Conservation (phyloP, 2,888 invertebrate genomes). For the Coenonympha glycerion region DNA sequence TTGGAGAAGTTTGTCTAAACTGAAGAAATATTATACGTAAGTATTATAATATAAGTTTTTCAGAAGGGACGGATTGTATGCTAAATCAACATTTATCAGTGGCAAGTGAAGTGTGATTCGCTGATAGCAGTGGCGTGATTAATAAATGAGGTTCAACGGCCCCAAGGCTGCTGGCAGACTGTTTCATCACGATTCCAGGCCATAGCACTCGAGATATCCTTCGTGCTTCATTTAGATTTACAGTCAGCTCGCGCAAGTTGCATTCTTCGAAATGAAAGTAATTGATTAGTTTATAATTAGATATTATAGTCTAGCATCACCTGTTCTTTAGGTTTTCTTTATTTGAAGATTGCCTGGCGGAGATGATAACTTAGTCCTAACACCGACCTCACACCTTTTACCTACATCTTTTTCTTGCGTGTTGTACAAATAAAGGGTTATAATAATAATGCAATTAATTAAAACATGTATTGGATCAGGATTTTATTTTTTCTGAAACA, state of each 20-base stretch:
- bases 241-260: constrained; percentile 17
- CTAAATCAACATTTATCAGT: constrained; percentile 2
- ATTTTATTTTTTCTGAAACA: too few relatives aligned
- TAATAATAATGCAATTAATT: too few relatives aligned
- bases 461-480: too few relatives aligned
- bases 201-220: constrained; percentile 62
- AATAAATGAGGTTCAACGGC: constrained; percentile 59
- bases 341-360: too few relatives aligned
- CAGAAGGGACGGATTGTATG: background rate
- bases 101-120: constrained; percentile 7
- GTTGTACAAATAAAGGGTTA: too few relatives aligned
- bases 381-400: too few relatives aligned
- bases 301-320: too few relatives aligned
- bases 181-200: constrained; percentile 55
- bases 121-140: constrained; percentile 43
- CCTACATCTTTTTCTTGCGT: too few relatives aligned
- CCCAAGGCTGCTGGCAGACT: constrained; percentile 49
- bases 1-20: background rate
- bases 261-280: background rate
- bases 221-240: constrained; percentile 37
- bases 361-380: too few relatives aligned
- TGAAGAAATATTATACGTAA: background rate
- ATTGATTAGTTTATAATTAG: background rate
- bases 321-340: too few relatives aligned
- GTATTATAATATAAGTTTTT: background rate